phyloP scores from a whole-genome alignment of 1,140 invertebrate species.

The Trissolcus basalis region DNA sequence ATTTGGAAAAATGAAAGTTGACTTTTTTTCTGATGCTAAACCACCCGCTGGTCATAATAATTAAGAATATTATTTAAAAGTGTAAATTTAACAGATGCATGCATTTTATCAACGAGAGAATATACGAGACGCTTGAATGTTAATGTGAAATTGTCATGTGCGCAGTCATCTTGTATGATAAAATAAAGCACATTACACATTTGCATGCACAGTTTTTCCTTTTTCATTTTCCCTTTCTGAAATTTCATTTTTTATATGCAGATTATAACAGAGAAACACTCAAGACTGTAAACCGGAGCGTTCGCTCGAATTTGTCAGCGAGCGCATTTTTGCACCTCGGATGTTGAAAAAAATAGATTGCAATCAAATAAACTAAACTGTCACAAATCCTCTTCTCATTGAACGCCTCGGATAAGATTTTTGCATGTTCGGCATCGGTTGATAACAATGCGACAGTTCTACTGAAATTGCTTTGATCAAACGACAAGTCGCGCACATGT shows the following conservation, averaged over 20 bases:
- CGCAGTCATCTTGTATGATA: not conserved
- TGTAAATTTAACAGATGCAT: not conserved
- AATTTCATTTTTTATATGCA: conserved; percentile 10
- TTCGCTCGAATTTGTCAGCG: not conserved
- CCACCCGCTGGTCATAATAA: no score
- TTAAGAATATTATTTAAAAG: not conserved
- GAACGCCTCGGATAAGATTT: conserved; percentile 6
- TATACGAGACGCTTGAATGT: not conserved
- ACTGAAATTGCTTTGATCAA: conserved; percentile 20
- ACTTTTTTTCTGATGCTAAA: no score
- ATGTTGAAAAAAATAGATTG: not conserved
- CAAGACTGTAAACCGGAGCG: not conserved
- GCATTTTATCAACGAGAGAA: not conserved
- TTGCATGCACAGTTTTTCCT: conserved; percentile 4
- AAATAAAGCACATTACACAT: conserved; percentile 4
- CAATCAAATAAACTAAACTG: not conserved
- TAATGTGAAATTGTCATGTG: not conserved
- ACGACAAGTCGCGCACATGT: conserved; percentile 15
- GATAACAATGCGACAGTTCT: conserved; percentile 2
- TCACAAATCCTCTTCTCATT: conserved; percentile 1
- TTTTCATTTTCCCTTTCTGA: not conserved
- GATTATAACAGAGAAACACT: not conserved
- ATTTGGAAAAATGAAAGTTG: no score
- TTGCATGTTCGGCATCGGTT: conserved; percentile 9
- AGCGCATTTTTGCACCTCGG: not conserved